Evolutionary conservation across 2,113 vertebrate species (phyloP).

Genomic region (Podilymbus podiceps): DNA sequence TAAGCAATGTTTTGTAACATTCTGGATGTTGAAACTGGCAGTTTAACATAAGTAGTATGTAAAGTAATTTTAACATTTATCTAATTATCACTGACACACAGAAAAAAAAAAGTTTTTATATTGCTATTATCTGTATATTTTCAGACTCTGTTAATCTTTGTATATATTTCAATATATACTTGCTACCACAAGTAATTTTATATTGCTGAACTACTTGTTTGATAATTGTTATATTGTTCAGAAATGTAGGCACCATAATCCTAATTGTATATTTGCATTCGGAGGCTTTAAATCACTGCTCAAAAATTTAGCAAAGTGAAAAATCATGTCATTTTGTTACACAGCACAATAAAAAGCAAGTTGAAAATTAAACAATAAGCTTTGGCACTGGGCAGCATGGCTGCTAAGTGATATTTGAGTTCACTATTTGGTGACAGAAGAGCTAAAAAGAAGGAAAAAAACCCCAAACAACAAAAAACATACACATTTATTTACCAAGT

Average conservation of each 20-base stretch:
- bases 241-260: neutral
- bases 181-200: neutral
- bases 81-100: neutral
- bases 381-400: neutral
- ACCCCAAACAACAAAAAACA: neutral
- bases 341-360: neutral
- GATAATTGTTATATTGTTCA: neutral
- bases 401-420: neutral
- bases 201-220: neutral
- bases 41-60: neutral
- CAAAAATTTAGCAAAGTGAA: neutral
- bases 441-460: neutral
- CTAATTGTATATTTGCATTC: neutral
- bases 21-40: fast-evolving
- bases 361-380: neutral
- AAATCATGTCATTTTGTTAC: neutral
- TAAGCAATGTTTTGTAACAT: neutral
- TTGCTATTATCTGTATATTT: neutral
- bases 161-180: neutral
- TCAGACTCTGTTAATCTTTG: neutral
- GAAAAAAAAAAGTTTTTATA: neutral
- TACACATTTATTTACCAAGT: neutral
- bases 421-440: neutral
- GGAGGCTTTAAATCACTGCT: neutral
- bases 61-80: neutral